phyloP scores from a whole-genome alignment of 2,888 invertebrate genomes.

The Metallyticus violacea region DNA sequence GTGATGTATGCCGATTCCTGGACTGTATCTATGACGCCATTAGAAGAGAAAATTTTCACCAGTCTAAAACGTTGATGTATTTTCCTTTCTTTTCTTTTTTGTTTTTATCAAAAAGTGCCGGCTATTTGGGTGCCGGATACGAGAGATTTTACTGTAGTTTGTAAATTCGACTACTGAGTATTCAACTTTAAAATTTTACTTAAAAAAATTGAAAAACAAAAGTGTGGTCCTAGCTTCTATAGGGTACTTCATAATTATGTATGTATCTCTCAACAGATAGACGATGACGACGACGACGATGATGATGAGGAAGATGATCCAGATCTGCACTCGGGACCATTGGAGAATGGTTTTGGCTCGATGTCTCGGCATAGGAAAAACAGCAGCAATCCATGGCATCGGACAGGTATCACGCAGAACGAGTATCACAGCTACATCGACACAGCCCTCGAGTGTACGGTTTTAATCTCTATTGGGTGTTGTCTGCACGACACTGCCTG shows the following conservation, averaged over 20 bases:
- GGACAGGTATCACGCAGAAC: conserved; percentile 60
- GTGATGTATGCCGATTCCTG: too few relatives aligned
- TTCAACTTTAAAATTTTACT: too few relatives aligned
- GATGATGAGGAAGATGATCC: conserved; percentile 44
- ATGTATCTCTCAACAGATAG: conserved; percentile 38
- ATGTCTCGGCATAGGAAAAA: background rate
- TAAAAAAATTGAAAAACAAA: too few relatives aligned
- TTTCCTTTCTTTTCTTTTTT: too few relatives aligned
- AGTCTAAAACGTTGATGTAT: too few relatives aligned
- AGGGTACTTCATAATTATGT: background rate
- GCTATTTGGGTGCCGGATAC: too few relatives aligned
- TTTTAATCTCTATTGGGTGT: conserved; percentile 12
- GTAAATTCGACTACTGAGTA: too few relatives aligned
- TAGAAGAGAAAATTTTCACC: too few relatives aligned
- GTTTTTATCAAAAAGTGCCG: too few relatives aligned
- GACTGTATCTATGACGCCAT: too few relatives aligned
- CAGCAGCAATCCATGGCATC: conserved; percentile 43
- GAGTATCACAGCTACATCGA: conserved; percentile 80
- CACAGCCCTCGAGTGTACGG: conserved; percentile 75
- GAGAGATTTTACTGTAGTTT: too few relatives aligned
- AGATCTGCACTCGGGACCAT: conserved; percentile 32
- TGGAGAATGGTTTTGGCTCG: conserved; percentile 9
- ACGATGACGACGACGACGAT: conserved; percentile 53
- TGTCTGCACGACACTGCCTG: background rate
- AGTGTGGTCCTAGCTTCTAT: too few relatives aligned